Percentiles rank a stretch among this genome's conserved stretches.
phyloP scores from a whole-genome alignment of 2,888 invertebrate genomes.

The Stenichneumon culpator region DNA sequence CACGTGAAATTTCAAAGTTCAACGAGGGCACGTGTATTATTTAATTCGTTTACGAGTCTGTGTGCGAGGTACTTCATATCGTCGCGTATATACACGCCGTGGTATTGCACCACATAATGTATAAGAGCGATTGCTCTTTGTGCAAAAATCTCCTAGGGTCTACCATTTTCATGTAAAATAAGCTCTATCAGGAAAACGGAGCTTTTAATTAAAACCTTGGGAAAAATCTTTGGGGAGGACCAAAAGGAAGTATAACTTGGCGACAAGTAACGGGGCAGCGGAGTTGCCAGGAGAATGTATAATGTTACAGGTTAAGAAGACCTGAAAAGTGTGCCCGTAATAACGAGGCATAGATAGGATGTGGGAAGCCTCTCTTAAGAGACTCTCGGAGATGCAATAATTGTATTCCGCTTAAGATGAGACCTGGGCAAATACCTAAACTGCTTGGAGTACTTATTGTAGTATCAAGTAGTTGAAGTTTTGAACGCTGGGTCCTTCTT shows the following conservation, averaged over 20 bases:
- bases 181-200: neutral
- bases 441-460: too few relatives aligned
- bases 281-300: too few relatives aligned
- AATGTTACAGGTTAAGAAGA: neutral
- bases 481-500: too few relatives aligned
- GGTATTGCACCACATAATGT: neutral
- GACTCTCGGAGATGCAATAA: neutral
- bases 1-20: neutral
- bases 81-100: neutral
- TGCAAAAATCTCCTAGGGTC: neutral
- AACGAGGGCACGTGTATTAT: constrained; percentile 16
- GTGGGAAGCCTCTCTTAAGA: neutral
- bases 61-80: neutral
- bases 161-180: neutral
- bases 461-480: too few relatives aligned
- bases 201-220: neutral
- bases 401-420: neutral
- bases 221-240: neutral
- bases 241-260: neutral
- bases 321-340: neutral
- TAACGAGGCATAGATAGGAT: neutral
- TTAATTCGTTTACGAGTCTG: neutral
- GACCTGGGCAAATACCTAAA: neutral
- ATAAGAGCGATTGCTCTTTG: neutral
- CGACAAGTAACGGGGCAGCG: neutral